Base-by-base conservation (phyloP, 2,888 invertebrate species). In the Kuschelorhynchus macadamiae region DNA sequence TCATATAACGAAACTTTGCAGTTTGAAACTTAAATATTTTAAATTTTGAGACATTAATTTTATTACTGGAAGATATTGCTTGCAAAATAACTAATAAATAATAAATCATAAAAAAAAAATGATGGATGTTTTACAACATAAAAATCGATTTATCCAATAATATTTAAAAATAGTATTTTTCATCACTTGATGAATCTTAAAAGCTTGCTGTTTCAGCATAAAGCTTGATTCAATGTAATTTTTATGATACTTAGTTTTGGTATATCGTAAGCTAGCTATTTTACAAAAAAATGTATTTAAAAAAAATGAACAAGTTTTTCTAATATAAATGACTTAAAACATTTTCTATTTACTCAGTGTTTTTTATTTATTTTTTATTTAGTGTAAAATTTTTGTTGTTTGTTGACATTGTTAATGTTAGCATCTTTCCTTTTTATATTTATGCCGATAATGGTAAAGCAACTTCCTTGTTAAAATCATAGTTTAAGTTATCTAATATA, bases 301-400 rank as follows among this genome's bases (percentile, higher is more conserved):
- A 9, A 36, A 36, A 8, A 8, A 8, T 36, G 36, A 36, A n/a
- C 36, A 36, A 36, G 36, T 36, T 36, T 36, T 36, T 12, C 11
- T n/a, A 3, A 36, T 76, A 74, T 18, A 21, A 47, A 42, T 32
- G 61, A 41, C 52, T 75, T 74, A 49, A 52, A 42, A 57, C 59
- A 64, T 49, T 69, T 69, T 65, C 69, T 69, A 69, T 69, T 69
- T 65, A 61, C 69, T 41, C 75, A 76, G 78, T 77, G 75, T 77
- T 79, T 77, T 63, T 69, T 79, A 79, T 78, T 80, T 80, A 81
- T 81, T 82, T 82, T 80, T 82, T 82, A 82, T 81, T 80, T 79
- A 78, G 78, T 79, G 75, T 76, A 75, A 74, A 74, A 76, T 75
- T 77, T 79, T 77, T 81, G 72, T 81, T 80, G 80, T 79, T 79